phyloP scores from a whole-genome alignment of 2,888 invertebrate genomes.

The Tetramorium bicarinatum region DNA sequence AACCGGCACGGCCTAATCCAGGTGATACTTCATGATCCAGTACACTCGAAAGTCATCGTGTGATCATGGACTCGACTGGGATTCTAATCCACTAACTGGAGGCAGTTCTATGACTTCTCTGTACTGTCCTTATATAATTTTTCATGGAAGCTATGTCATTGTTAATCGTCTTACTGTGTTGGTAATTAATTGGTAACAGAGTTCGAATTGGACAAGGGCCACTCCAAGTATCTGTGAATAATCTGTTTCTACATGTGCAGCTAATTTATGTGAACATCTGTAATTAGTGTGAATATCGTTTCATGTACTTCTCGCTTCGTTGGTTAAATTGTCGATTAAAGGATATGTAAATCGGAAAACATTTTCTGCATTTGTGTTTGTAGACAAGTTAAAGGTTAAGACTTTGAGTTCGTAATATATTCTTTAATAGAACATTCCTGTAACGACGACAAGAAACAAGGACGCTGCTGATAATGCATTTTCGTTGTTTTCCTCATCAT shows the following conservation, averaged over 20 bases:
- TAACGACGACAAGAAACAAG: neutral
- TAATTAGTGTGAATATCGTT: neutral
- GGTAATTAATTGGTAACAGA: neutral
- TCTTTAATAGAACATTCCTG: neutral
- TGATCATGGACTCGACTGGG: neutral
- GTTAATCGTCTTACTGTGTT: neutral
- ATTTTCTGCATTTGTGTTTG: neutral
- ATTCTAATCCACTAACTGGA: constrained; percentile 5
- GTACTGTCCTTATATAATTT: constrained; percentile 22
- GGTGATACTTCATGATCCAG: constrained; percentile 64
- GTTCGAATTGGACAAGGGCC: neutral
- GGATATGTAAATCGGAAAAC: neutral
- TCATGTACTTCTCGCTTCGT: neutral
- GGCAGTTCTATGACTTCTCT: constrained; percentile 24
- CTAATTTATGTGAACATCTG: neutral
- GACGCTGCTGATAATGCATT: neutral
- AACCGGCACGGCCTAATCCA: constrained; percentile 49
- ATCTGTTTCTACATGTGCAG: neutral
- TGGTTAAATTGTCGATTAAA: neutral
- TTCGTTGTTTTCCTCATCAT: neutral
- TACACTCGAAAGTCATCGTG: neutral
- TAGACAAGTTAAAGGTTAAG: neutral
- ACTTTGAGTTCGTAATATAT: neutral
- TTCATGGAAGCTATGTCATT: neutral
- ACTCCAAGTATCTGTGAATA: neutral